These are phyloP conservation scores for Copidosoma floridanum DNA, from an alignment of 1,140 invertebrate species.

Conservation along the genomic window DNA sequence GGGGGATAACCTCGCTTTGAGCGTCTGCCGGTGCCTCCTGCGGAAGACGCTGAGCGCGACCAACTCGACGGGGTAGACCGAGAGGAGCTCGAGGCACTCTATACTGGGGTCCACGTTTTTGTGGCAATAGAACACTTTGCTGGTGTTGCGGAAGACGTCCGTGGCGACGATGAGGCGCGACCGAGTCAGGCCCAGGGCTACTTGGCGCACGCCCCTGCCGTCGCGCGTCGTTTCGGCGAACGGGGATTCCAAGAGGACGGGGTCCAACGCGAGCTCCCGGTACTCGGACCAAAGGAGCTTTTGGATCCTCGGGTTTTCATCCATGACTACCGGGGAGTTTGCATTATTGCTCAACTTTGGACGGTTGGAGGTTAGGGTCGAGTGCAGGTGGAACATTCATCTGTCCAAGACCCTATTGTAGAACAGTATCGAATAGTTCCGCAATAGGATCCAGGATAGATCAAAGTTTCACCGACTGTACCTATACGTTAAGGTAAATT, in stretches of 20 bases:
- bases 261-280: slow-evolving; percentile 55
- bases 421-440: no score
- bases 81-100: slow-evolving; percentile 61
- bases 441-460: no score
- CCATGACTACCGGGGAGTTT: slow-evolving; percentile 17
- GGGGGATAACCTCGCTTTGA: slow-evolving; percentile 60
- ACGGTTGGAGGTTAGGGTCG: no score
- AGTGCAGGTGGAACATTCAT: no score
- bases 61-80: slow-evolving; percentile 59
- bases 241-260: slow-evolving; percentile 62
- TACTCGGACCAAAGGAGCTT: slow-evolving; percentile 62
- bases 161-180: slow-evolving; percentile 60
- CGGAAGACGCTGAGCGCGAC: slow-evolving; percentile 61
- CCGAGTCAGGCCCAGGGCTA: slow-evolving; percentile 61
- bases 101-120: slow-evolving; percentile 56
- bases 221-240: slow-evolving; percentile 64
- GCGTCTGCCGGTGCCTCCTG: slow-evolving; percentile 51
- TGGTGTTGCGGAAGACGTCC: slow-evolving; percentile 49
- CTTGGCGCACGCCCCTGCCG: slow-evolving; percentile 59
- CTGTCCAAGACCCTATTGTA: no score
- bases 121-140: slow-evolving; percentile 33
- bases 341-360: not conserved
- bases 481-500: no score
- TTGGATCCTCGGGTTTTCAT: slow-evolving; percentile 56
- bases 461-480: no score